Evolutionary conservation across 1,140 invertebrate species (phyloP), one percentile per base, ranked within the genome.

Genomic region (Bombyx mandarina): DNA sequence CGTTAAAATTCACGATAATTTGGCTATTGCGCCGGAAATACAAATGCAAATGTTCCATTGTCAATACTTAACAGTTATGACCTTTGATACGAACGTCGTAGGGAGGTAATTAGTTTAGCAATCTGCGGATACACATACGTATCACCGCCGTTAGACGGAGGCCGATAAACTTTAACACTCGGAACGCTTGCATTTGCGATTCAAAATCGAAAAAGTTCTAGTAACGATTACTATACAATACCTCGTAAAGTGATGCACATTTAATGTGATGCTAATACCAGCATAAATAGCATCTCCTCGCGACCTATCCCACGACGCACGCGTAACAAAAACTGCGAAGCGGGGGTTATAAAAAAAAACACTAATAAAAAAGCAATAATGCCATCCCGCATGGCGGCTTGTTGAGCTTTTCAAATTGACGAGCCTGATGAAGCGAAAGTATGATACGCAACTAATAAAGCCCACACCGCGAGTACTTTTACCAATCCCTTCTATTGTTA

Each of bases 311-410:
- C 78, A 85, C 80, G 82, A 64, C 71, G 67, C 73, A 72, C 73
- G 73, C 72, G 77, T 70, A 75, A 70, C 77, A 80, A 83, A 84
- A 84, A 85, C 83, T 76, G 77, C 83, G 65, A 81, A 77, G 71
- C 75, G 70, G 78, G 75, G 77, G 75, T 75, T 78, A 73, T 61
- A 69, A 67, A 82, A 86, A 72, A 84, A 73, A 85, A 82, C 71
- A 78, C 75, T 79, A 87, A 85, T 85, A 87, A 87, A 87, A 85
- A 85, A 87, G 79, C 80, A 85, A 87, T 87, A 87, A 84, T 73
- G 73, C 71, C 71, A 83, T 83, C 83, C 83, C 83, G 83, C 83
- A 87, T 87, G 82, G 66, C 79, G 75, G 79, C 82, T 86, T 65
- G 83, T 86, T 86, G 75, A 82, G 77, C 66, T 71, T 63, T 65